phyloP scores from a whole-genome alignment of 2,888 invertebrate species.

The Willowsia nigromaculata region DNA sequence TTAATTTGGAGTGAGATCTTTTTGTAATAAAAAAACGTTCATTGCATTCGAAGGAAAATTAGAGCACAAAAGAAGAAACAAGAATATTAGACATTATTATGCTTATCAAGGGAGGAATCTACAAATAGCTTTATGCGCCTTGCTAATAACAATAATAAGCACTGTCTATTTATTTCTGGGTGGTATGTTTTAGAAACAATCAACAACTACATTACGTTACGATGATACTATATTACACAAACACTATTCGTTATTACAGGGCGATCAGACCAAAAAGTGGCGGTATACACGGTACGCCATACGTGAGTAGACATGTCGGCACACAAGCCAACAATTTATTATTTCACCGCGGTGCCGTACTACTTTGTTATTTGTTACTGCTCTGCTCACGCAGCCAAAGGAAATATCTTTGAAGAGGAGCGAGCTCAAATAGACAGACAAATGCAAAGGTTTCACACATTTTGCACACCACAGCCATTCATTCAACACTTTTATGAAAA shows the following conservation, averaged over 20 bases:
- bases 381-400: background rate
- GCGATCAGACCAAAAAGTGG: constrained; percentile 36
- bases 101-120: constrained; percentile 30
- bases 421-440: background rate
- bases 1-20: constrained; percentile 2
- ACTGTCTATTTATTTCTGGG: background rate
- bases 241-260: constrained; percentile 4
- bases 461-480: constrained; percentile 50
- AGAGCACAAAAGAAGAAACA: constrained; percentile 11
- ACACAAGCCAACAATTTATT: constrained; percentile 67
- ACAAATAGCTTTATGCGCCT: background rate
- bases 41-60: background rate
- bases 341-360: constrained; percentile 19
- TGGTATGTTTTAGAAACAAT: constrained; percentile 20
- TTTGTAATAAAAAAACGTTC: background rate
- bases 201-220: constrained; percentile 3
- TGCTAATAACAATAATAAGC: background rate
- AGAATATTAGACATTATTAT: background rate
- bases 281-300: constrained; percentile 45
- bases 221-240: background rate
- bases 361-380: constrained; percentile 27
- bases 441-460: constrained; percentile 52
- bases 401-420: constrained; percentile 5
- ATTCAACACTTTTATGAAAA: background rate
- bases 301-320: constrained; percentile 64